Evolutionary conservation across 1,140 invertebrate species (phyloP).

Genomic region (Adelges cooleyi): DNA sequence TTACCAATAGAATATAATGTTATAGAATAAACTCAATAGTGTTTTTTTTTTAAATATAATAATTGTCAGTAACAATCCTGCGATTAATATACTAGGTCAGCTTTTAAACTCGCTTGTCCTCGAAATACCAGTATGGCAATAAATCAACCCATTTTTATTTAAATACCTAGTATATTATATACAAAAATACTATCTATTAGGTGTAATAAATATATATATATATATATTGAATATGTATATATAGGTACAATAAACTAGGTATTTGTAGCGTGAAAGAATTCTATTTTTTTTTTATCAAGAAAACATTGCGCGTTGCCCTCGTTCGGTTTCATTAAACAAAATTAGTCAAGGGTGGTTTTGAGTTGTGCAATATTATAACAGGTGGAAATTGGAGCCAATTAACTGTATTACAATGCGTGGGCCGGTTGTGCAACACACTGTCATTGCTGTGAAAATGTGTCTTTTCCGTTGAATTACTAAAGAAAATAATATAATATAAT

Average conservation of each 20-base stretch:
- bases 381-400: conserved; percentile 23
- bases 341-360: conserved; percentile 28
- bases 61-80: too few species aligned
- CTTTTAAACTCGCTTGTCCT: too few species aligned
- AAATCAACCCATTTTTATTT: too few species aligned
- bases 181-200: too few species aligned
- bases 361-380: conserved; percentile 17
- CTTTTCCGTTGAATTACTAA: neutral
- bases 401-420: neutral
- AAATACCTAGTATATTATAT: too few species aligned
- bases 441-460: neutral
- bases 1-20: too few species aligned
- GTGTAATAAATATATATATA: neutral
- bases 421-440: neutral
- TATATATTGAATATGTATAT: too few species aligned
- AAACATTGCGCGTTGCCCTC: neutral
- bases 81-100: too few species aligned
- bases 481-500: neutral
- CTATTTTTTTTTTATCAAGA: conserved; percentile 20
- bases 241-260: neutral
- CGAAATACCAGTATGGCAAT: too few species aligned
- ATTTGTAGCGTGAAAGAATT: conserved; percentile 23
- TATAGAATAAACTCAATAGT: neutral
- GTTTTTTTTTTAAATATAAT: neutral
- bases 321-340: conserved; percentile 28